These are phyloP conservation scores for Miltochrista miniata DNA, from an alignment of 2,888 invertebrate species.

Conservation along the genomic window DNA sequence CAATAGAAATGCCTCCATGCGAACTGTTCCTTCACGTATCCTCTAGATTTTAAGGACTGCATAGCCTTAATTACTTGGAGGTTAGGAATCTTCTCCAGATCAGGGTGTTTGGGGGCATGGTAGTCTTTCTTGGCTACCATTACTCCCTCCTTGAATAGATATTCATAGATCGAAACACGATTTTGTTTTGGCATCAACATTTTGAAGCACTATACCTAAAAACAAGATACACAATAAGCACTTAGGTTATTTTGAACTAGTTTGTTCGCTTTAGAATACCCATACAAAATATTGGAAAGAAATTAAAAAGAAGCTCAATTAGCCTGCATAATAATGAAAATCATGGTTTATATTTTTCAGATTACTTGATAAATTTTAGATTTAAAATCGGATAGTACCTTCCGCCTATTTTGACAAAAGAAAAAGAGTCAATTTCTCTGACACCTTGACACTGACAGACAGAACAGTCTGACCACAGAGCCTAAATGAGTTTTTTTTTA, in stretches of 20 bases:
- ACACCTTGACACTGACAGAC: slow-evolving; percentile 17
- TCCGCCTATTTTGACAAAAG: slow-evolving; percentile 54
- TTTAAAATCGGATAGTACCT: slow-evolving; percentile 43
- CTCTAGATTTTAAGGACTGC: slow-evolving; percentile 98
- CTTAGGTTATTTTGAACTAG: slow-evolving; percentile 47
- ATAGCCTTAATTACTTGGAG: slow-evolving; percentile 99
- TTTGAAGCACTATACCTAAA: slow-evolving; percentile 83
- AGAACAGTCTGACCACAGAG: too few species aligned
- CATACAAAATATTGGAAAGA: slow-evolving; percentile 36
- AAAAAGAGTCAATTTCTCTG: slow-evolving; percentile 37
- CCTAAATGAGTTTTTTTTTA: too few species aligned
- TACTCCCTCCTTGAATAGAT: slow-evolving; percentile 99
- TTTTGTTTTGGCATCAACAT: slow-evolving; percentile 99
- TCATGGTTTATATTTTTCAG: slow-evolving; percentile 18
- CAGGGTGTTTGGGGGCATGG: slow-evolving; percentile 98
- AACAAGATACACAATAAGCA: slow-evolving; percentile 51
- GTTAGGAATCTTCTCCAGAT: slow-evolving; percentile 97
- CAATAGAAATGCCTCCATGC: slow-evolving; percentile 99
- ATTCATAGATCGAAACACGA: slow-evolving; percentile 97
- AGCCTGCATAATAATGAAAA: slow-evolving; percentile 9
- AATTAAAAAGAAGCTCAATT: slow-evolving; percentile 7
- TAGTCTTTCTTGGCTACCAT: slow-evolving; percentile 99
- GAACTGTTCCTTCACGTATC: slow-evolving; percentile 99
- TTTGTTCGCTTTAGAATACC: slow-evolving; percentile 17
- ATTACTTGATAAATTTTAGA: slow-evolving; percentile 42